These are phyloP conservation scores for Gnathonemus echidnorhynchus DNA, from an alignment of 2,113 vertebrate species.

Conservation along the genomic window DNA sequence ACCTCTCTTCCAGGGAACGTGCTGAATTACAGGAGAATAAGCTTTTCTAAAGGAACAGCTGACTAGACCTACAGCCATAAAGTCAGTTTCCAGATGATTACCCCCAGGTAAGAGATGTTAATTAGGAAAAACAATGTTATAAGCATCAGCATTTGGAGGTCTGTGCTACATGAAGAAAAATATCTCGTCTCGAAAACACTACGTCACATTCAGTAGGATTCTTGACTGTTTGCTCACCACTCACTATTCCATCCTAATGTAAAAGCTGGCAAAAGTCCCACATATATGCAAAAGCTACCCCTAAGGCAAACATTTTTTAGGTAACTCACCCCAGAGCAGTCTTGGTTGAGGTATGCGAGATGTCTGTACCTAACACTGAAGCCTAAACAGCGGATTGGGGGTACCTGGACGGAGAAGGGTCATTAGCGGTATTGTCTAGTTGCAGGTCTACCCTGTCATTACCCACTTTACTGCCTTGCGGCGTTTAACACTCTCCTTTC, in stretches of 20 bases:
- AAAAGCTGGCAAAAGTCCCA: background rate
- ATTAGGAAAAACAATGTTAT: conserved; percentile 11
- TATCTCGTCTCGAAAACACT: background rate
- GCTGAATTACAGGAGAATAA: conserved; percentile 22
- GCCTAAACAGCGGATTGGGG: conserved; percentile 35
- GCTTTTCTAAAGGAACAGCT: conserved; percentile 23
- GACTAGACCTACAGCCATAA: background rate
- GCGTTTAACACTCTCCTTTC: conserved; percentile 30
- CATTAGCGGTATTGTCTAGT: conserved; percentile 51
- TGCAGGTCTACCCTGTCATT: conserved; percentile 54
- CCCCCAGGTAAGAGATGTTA: background rate
- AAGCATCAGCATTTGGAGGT: conserved; percentile 18
- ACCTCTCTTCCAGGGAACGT: conserved; percentile 18
- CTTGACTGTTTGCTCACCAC: background rate
- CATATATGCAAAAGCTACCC: background rate
- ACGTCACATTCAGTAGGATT: background rate
- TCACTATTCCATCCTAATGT: background rate
- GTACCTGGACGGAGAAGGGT: conserved; percentile 19
- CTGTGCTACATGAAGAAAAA: background rate
- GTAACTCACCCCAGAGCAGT: conserved; percentile 14
- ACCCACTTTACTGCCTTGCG: conserved; percentile 32
- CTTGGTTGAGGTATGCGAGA: conserved; percentile 42
- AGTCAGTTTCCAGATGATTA: background rate
- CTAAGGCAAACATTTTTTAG: background rate
- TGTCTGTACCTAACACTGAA: conserved; percentile 32